Evolutionary conservation across 2,888 invertebrate genomes (phyloP).

Genomic region (Melanostoma scalare): DNA sequence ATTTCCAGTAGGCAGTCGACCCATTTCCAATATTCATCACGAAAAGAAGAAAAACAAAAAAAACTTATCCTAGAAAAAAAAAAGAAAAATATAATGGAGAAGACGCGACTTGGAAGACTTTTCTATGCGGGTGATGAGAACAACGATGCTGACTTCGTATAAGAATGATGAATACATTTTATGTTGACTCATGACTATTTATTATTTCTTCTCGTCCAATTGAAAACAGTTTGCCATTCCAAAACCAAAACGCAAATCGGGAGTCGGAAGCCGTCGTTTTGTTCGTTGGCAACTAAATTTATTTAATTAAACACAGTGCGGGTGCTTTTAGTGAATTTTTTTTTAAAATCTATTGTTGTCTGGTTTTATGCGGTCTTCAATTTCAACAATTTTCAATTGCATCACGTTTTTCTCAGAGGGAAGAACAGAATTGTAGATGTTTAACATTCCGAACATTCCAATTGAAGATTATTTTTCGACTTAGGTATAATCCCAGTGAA

Average conservation of each 20-base stretch:
- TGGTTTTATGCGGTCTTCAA: conserved; percentile 4
- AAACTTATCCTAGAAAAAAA: not conserved
- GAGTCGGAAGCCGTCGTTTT: conserved; percentile 30
- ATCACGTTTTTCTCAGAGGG: conserved; percentile 14
- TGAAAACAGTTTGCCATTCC: conserved; percentile 14
- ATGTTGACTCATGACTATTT: conserved; percentile 63
- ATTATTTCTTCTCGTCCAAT: conserved; percentile 44
- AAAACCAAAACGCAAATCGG: not conserved
- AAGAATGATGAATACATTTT: conserved; percentile 48
- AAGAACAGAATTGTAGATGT: not conserved
- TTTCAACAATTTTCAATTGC: conserved; percentile 16
- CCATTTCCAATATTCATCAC: not conserved
- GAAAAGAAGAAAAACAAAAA: not conserved
- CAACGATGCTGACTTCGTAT: conserved; percentile 1
- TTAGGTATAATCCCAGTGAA: conserved; percentile 45
- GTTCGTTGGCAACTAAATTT: conserved; percentile 12
- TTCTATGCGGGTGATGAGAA: not conserved
- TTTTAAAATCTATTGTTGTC: conserved; percentile 12
- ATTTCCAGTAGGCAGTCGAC: conserved; percentile 3
- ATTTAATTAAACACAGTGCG: conserved; percentile 66
- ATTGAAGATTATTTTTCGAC: conserved; percentile 50
- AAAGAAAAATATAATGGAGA: not conserved
- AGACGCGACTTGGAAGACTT: not conserved
- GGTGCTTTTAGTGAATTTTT: conserved; percentile 45
- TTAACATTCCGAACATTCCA: conserved; percentile 45